A percentile compares a stretch with the other conserved stretches of the same genome.
Conservation (phyloP, 2,888 invertebrate species). For the Yponomeuta sedellus region DNA sequence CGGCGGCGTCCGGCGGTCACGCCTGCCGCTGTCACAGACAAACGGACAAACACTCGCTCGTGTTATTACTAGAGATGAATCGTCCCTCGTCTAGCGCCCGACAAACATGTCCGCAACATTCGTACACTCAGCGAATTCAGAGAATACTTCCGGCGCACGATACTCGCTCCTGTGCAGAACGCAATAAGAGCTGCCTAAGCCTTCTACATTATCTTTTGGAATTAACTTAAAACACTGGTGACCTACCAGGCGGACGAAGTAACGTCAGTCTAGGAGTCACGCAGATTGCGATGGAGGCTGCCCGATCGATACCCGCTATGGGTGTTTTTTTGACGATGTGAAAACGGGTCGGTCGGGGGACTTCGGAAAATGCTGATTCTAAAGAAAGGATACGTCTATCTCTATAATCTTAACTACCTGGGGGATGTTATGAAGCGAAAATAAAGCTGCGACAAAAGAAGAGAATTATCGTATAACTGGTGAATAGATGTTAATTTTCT, state of each 20-base stretch:
- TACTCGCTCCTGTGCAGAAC: not conserved
- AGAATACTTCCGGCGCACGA: not conserved
- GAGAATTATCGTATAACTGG: too few relatives aligned
- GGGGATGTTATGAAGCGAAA: too few relatives aligned
- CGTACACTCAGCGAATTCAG: not conserved
- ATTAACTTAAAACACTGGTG: not conserved
- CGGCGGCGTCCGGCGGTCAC: not conserved
- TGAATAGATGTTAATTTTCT: too few relatives aligned
- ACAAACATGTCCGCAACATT: not conserved
- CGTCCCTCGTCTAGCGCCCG: not conserved
- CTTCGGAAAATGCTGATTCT: not conserved
- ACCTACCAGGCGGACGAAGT: not conserved
- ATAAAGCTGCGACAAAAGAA: too few relatives aligned
- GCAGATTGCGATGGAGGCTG: not conserved
- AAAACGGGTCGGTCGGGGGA: not conserved
- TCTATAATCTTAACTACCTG: not conserved
- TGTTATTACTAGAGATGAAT: not conserved
- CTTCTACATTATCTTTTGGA: not conserved
- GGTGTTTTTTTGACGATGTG: conserved; percentile 1
- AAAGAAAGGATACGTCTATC: not conserved
- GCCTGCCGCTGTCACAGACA: not conserved
- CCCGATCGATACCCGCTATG: not conserved
- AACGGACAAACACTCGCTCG: not conserved
- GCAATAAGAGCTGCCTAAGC: not conserved
- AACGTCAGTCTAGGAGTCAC: not conserved